Evolutionary conservation across 2,113 vertebrate genomes (phyloP).

Genomic region (Furnarius figulus): DNA sequence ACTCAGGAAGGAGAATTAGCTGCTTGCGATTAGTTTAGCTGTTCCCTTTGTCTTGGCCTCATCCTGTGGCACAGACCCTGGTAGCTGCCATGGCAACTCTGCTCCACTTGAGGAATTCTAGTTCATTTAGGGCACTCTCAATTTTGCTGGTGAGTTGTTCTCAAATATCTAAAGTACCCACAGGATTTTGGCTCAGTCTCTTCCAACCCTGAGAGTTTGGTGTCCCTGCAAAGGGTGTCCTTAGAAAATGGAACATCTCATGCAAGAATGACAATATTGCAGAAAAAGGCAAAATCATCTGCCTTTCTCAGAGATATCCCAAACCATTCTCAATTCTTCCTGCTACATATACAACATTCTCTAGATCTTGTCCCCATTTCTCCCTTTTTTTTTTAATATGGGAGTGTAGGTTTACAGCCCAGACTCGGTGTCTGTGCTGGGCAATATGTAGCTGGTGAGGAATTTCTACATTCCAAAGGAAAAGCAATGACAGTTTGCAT

Average conservation of each 20-base stretch:
- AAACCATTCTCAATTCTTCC: background rate
- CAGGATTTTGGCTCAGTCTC: background rate
- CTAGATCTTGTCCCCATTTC: background rate
- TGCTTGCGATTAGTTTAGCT: background rate
- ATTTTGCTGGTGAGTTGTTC: background rate
- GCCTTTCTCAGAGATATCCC: background rate
- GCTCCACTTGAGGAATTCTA: conserved; percentile 20
- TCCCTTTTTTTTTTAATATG: background rate
- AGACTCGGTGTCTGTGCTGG: background rate
- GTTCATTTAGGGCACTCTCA: background rate
- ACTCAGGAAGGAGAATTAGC: background rate
- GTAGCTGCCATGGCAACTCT: conserved; percentile 38
- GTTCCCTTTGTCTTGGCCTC: conserved; percentile 2
- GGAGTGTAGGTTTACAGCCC: background rate
- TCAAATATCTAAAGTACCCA: background rate
- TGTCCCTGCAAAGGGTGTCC: background rate
- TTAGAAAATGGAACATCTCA: background rate
- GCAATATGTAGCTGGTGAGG: background rate
- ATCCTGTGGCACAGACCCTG: background rate
- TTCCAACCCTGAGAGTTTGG: background rate
- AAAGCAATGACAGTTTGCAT: background rate
- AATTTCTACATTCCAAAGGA: background rate
- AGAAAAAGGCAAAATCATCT: background rate
- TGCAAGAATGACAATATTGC: background rate
- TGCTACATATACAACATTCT: background rate